Conservation (phyloP, 2,888 invertebrate genomes). For the Hesperia comma region DNA sequence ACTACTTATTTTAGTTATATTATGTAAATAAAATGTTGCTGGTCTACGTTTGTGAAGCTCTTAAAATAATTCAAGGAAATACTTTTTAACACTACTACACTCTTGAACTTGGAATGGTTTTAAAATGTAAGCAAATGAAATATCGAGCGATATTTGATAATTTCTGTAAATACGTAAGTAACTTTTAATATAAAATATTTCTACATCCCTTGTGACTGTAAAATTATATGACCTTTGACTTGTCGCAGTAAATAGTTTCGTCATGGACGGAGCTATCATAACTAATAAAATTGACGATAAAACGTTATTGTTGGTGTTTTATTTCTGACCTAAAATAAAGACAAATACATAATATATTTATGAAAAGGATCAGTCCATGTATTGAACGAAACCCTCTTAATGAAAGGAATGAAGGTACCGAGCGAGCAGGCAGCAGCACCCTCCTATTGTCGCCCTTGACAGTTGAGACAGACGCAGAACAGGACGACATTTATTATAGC, state of each 20-base stretch:
- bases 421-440: too few relatives aligned
- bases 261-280: slow-evolving; percentile 2
- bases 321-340: too few relatives aligned
- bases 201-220: slow-evolving; percentile 29
- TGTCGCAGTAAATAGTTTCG: neutral
- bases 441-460: too few relatives aligned
- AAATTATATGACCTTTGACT: slow-evolving; percentile 1
- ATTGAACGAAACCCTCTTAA: too few relatives aligned
- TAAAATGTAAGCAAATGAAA: neutral
- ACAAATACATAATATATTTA: too few relatives aligned
- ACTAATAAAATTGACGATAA: neutral
- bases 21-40: too few relatives aligned
- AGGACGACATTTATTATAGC: too few relatives aligned
- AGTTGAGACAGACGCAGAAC: too few relatives aligned
- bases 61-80: neutral
- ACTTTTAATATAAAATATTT: slow-evolving; percentile 13
- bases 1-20: too few relatives aligned
- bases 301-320: neutral
- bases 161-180: slow-evolving; percentile 29
- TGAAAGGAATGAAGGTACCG: too few relatives aligned
- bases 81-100: neutral
- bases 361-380: too few relatives aligned
- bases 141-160: neutral
- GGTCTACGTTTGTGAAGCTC: neutral
- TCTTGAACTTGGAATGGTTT: neutral